These are phyloP conservation scores for Montipora capricornis DNA, from an alignment of 64 coral and sea anemone genomes.

Conservation along the genomic window DNA sequence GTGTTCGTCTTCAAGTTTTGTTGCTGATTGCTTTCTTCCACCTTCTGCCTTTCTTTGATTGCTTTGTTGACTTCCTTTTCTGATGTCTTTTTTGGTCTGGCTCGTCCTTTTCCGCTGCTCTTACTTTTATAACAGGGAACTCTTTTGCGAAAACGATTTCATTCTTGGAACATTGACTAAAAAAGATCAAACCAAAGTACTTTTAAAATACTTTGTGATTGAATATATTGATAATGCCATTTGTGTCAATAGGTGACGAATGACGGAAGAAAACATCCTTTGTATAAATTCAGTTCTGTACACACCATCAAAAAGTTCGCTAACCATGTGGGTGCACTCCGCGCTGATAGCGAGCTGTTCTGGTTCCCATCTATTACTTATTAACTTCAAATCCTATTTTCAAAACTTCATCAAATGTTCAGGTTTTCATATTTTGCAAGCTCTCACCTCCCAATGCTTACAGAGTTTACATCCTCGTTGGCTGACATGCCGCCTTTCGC, in stretches of 20 bases:
- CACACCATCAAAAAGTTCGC: not conserved
- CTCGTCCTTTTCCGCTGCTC: not conserved
- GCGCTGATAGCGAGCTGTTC: too few species aligned
- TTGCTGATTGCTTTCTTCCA: not conserved
- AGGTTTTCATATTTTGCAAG: too few species aligned
- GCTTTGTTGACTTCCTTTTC: not conserved
- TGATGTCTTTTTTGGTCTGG: too few species aligned
- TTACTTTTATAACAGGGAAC: conserved; percentile 45
- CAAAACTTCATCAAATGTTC: too few species aligned
- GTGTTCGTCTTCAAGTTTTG: conserved; percentile 34
- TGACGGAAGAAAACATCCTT: conserved; percentile 9
- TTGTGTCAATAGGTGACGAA: not conserved
- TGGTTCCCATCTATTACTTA: too few species aligned
- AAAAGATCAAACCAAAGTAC: conserved; percentile 39
- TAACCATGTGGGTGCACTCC: too few species aligned
- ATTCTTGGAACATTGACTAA: conserved; percentile 61
- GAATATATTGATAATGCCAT: too few species aligned
- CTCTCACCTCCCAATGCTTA: too few species aligned
- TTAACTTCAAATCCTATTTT: too few species aligned
- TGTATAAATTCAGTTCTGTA: conserved; percentile 14
- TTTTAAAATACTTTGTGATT: too few species aligned
- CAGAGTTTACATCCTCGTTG: too few species aligned
- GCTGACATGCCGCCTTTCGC: too few species aligned
- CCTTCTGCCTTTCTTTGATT: not conserved
- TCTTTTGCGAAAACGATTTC: conserved; percentile 63